Conservation (phyloP, 2,113 vertebrate species). For the Rousettus leschenaultii region DNA sequence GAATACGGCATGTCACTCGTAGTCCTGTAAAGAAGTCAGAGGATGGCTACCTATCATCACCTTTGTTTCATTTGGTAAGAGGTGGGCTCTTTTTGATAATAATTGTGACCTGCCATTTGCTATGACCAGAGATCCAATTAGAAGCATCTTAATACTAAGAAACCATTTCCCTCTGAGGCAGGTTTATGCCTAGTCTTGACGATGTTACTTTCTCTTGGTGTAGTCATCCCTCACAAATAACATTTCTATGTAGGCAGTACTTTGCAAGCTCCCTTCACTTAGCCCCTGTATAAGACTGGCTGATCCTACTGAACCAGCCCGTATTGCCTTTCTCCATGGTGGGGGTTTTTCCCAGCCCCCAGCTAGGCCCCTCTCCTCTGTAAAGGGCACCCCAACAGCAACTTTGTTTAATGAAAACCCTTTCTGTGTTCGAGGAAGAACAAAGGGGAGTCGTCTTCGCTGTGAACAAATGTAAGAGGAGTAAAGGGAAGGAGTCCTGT, state of each 20-base stretch:
- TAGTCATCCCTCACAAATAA: no score
- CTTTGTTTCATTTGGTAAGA: background rate
- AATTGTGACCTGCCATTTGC: background rate
- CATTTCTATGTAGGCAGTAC: background rate
- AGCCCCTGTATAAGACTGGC: background rate
- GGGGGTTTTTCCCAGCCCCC: background rate
- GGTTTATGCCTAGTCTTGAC: background rate
- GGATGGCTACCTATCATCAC: background rate
- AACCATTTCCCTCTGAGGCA: background rate
- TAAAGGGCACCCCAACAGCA: background rate
- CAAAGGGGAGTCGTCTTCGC: background rate
- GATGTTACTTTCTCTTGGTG: background rate
- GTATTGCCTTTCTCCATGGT: background rate
- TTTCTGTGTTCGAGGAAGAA: background rate
- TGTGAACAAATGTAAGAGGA: background rate
- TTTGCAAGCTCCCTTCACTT: background rate
- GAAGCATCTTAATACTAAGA: background rate
- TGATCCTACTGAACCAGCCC: fast-evolving
- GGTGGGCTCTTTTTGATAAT: background rate
- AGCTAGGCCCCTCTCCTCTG: background rate
- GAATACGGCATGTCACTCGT: background rate
- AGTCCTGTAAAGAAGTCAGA: background rate
- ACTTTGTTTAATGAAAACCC: background rate
- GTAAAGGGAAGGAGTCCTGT: background rate
- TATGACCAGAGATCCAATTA: background rate